A percentile compares a stretch with the other conserved stretches of the same genome.
Evolutionary conservation across 1,140 invertebrate species (phyloP).

Genomic region (Nasonia giraulti): DNA sequence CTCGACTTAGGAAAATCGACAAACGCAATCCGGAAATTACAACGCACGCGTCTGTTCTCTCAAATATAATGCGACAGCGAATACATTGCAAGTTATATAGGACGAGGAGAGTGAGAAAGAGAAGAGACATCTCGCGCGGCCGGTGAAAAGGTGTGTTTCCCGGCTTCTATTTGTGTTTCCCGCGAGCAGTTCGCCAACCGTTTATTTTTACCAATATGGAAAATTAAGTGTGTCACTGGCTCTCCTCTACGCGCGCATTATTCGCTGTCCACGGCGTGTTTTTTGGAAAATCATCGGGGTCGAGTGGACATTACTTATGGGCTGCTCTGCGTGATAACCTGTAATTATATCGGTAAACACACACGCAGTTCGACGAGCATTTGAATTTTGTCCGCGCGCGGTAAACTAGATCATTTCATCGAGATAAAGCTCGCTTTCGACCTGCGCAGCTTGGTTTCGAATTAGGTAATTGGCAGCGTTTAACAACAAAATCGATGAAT

Average conservation of each 20-base stretch:
- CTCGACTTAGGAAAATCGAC: not conserved
- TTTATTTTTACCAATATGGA: conserved; percentile 20
- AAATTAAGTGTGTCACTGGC: not conserved
- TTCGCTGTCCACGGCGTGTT: not conserved
- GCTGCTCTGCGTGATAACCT: not conserved
- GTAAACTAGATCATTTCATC: too few relatives aligned
- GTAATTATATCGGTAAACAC: not conserved
- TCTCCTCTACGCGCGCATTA: not conserved
- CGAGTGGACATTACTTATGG: too few relatives aligned
- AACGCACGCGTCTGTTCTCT: not conserved
- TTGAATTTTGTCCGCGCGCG: too few relatives aligned
- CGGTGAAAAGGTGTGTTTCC: not conserved
- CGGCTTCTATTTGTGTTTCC: conserved; percentile 22
- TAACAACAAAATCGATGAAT: not conserved
- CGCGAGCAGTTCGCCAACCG: not conserved
- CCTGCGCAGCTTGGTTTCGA: too few relatives aligned
- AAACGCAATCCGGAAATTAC: conserved; percentile 5
- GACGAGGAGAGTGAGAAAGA: not conserved
- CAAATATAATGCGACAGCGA: not conserved
- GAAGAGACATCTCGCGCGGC: not conserved
- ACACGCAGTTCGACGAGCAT: too few relatives aligned
- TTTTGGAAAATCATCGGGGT: not conserved
- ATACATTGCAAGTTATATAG: not conserved
- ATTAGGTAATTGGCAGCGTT: too few relatives aligned
- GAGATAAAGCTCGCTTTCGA: too few relatives aligned